Evolutionary conservation across 2,888 invertebrate species (phyloP), one percentile per base, ranked within the genome.

Genomic region (Sipha maydis): DNA sequence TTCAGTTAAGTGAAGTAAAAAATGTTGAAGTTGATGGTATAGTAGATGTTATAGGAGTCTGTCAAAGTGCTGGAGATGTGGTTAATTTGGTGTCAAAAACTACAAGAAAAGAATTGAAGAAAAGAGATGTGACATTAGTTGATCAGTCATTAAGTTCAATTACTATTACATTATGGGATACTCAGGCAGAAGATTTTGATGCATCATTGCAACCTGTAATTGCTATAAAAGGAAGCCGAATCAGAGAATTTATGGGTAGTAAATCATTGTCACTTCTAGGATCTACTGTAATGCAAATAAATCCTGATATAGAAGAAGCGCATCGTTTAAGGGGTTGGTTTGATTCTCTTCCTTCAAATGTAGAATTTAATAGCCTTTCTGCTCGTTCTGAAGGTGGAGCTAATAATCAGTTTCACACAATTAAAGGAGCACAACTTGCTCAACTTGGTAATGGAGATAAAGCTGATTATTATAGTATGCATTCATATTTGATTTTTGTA

Each of bases 241-340:
- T 99, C 7, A 94, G 95, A 0, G 99, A 99, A 92, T 99, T 96
- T 92, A 96, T 95, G 90, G 96, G 97, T 77, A 95, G 95, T 89
- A 96, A 96, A 92, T 95, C 93, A 41, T 91, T 96, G 54, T 94
- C 94, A 2, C 92, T 94, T 89, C 90, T 94, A n/a, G 83, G 71
- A 34, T 89, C 90, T 5, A 89, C 90, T 54, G 38, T 83, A 71
- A 78, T 90, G 84, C 89, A 90, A 78, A 83, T 96, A 11, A 97
- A 99, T 93, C 99, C 99, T 0, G 98, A 99, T 91, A 93, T 98
- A 54, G 94, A 95, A 0, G 97, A 97, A 91, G 96, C 97, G 2
- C 96, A 97, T 91, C 93, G 93, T 91, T 93, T 99, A 78, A 94
- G 96, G 21, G 97, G 97, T 56, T 99, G 99, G 99, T 99, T 94